phyloP scores from a whole-genome alignment of 2,113 vertebrate species.

The Columbina picui region DNA sequence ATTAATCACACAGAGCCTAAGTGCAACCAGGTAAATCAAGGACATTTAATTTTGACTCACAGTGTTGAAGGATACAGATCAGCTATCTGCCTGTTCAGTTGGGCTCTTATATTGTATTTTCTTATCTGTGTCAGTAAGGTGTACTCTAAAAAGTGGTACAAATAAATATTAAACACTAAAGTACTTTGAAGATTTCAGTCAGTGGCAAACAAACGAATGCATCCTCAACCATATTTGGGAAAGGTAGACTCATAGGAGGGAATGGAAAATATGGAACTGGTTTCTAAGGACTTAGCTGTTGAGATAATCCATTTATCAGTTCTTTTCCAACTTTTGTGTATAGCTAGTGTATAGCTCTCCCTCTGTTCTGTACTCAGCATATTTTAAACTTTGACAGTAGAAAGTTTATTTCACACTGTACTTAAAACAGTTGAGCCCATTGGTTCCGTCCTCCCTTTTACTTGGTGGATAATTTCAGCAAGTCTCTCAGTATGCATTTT shows the following conservation, averaged over 20 bases:
- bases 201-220: background rate
- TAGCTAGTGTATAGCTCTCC: background rate
- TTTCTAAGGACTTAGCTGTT: background rate
- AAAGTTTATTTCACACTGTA: background rate
- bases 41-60: background rate
- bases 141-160: background rate
- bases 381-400: background rate
- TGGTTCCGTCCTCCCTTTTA: background rate
- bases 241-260: background rate
- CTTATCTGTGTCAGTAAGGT: background rate
- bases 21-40: background rate
- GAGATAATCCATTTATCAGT: background rate
- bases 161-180: background rate
- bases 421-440: background rate
- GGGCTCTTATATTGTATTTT: background rate
- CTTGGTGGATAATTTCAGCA: background rate
- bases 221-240: background rate
- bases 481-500: background rate
- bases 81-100: background rate
- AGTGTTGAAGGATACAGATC: background rate
- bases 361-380: background rate
- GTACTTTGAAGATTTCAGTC: background rate
- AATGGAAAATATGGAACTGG: background rate
- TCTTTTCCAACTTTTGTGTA: background rate
- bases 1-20: background rate